A percentile compares a stretch with the other conserved stretches of the same genome.
Evolutionary conservation across 2,113 vertebrate species (phyloP).

Genomic region (Hyla sarda): DNA sequence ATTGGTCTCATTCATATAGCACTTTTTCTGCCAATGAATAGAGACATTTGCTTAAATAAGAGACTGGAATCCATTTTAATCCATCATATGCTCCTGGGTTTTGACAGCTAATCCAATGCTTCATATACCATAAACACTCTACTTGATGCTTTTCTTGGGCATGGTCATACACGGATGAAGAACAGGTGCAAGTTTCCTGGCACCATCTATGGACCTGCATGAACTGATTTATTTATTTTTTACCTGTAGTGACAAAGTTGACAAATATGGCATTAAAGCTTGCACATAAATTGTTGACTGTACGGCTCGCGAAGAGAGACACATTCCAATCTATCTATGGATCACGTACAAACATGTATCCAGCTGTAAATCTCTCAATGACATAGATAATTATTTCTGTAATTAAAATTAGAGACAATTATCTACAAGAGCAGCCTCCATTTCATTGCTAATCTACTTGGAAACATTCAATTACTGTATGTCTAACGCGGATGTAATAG

Average conservation of each 20-base stretch:
- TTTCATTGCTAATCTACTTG: conserved; percentile 57
- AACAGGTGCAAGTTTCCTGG: neutral
- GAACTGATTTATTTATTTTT: neutral
- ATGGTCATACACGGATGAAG: neutral
- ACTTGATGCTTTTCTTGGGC: too few species aligned
- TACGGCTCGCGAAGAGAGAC: neutral
- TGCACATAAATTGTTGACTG: neutral
- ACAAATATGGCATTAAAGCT: neutral
- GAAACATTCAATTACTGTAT: conserved; percentile 60
- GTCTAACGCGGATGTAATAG: conserved; percentile 49
- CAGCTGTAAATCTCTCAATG: conserved; percentile 57
- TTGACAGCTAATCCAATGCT: too few species aligned
- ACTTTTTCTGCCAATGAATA: too few species aligned
- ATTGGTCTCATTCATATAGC: too few species aligned
- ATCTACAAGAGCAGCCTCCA: conserved; percentile 59
- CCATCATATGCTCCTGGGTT: too few species aligned
- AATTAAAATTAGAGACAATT: conserved; percentile 61
- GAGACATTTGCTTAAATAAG: too few species aligned
- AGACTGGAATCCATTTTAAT: too few species aligned
- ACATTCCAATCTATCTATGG: conserved; percentile 24
- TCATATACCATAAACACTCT: too few species aligned
- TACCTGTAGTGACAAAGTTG: neutral
- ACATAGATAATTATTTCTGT: conserved; percentile 60
- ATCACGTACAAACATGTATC: conserved; percentile 52
- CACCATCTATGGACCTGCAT: neutral